Base-by-base conservation (phyloP, 2,888 invertebrate species). In the Epirrhoe alternata region DNA sequence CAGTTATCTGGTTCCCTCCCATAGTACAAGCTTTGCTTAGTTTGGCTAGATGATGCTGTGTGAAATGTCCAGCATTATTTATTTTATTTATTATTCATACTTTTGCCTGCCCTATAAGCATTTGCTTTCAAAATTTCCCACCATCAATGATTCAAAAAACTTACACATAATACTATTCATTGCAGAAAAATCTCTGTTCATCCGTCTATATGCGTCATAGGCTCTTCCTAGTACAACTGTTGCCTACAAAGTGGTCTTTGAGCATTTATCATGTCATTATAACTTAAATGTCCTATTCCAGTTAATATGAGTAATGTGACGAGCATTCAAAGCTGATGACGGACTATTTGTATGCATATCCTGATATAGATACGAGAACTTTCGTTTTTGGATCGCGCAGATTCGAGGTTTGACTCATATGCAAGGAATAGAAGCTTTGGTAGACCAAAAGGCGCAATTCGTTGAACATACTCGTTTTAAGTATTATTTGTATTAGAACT, bases 131-230 rank as follows among this genome's bases (percentile, higher is more conserved):
- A 51, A 69, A 72, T 73, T 85, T 86, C 86, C 76, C 77, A 85
- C 79, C 80, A 65, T 16, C 8, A 17, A 80, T 89, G 89, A 89
- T 86, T 90, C 90, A 90, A 89, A 82, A 75, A 72, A 82, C 82
- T 84, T 86, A 86, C 85, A 81, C 82, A 82, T 86, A 86, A 87
- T 71, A 55, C 82, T 78, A 87, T 82, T 91, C 90, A 92, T 85
- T 86, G 81, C 71, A 87, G 83, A 90, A 90, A 89, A 87, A 91
- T 92, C 89, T 90, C 69, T 72, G 82, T 74, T 77, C 85, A 84
- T 89, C 91, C 87, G 91, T 84, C 82, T 75, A 68, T 68, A 75
- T 88, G 88, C 84, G 89, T 91, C 90, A 90, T 79, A 70, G 56
- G 49, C 64, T 45, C 68, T 68, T 87, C 87, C 76, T 77, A 76